A percentile compares a stretch with the other conserved stretches of the same genome.
Conservation (phyloP, 2,113 vertebrate species). For the Prinia subflava region DNA sequence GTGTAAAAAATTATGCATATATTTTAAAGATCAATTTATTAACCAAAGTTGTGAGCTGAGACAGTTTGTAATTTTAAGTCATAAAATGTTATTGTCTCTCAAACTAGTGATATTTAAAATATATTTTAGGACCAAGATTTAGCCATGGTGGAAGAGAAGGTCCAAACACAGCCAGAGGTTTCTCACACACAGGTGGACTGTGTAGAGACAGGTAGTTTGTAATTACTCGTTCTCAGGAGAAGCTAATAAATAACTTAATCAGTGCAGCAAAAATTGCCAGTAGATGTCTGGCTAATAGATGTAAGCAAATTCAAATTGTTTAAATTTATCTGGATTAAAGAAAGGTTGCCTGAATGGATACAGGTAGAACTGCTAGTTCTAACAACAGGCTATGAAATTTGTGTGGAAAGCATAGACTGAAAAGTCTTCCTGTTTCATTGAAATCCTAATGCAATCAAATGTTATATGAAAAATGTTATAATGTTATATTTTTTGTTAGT, state of each 20-base stretch:
- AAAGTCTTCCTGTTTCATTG: background rate
- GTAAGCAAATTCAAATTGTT: background rate
- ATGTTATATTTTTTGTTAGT: background rate
- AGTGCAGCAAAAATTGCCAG: background rate
- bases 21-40: background rate
- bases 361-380: background rate
- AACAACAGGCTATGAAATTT: background rate
- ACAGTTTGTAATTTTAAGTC: background rate
- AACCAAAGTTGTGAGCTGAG: background rate
- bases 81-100: background rate
- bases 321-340: background rate
- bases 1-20: background rate
- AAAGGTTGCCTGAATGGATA: background rate
- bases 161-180: background rate
- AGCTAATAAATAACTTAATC: background rate
- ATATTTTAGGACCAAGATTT: background rate
- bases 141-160: background rate
- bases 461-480: background rate
- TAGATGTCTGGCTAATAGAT: background rate
- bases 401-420: background rate
- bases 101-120: background rate
- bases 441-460: background rate
- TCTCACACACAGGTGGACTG: background rate
- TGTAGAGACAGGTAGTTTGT: background rate
- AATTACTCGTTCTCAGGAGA: background rate